Evolutionary conservation across 2,113 vertebrate genomes (phyloP).

Genomic region (Sula dactylatra): DNA sequence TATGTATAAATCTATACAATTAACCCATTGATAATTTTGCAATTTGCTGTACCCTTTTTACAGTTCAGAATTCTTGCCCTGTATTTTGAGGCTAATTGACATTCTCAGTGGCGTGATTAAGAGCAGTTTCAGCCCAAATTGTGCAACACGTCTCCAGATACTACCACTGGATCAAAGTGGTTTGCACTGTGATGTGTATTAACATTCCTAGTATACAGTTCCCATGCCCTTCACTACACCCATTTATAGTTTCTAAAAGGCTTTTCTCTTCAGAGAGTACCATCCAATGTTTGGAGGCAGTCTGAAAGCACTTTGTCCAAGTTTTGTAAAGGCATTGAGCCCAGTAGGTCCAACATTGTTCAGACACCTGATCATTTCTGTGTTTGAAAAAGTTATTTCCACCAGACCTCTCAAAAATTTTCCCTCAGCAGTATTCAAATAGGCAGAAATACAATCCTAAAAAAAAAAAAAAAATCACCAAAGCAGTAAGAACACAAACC

Average conservation of each 20-base stretch:
- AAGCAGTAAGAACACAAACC: neutral
- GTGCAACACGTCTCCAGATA: neutral
- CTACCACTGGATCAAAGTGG: neutral
- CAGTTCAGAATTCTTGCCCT: neutral
- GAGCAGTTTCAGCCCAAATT: neutral
- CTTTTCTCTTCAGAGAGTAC: neutral
- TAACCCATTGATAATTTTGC: neutral
- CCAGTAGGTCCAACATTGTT: neutral
- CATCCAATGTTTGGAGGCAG: neutral
- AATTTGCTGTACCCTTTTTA: neutral
- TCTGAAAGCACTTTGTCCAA: neutral
- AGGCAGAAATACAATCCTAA: neutral
- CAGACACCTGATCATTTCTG: neutral
- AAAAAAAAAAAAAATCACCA: neutral
- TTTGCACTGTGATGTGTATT: neutral
- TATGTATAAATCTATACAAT: neutral
- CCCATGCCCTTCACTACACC: neutral
- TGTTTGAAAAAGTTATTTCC: neutral
- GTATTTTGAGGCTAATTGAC: neutral
- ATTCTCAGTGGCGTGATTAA: neutral
- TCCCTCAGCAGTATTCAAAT: neutral
- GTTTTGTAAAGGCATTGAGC: neutral
- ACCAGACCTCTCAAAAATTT: neutral
- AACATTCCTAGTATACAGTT: neutral
- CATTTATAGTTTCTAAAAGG: neutral